Conservation (phyloP, 2,113 vertebrate genomes). For the Syngnathus floridae region DNA sequence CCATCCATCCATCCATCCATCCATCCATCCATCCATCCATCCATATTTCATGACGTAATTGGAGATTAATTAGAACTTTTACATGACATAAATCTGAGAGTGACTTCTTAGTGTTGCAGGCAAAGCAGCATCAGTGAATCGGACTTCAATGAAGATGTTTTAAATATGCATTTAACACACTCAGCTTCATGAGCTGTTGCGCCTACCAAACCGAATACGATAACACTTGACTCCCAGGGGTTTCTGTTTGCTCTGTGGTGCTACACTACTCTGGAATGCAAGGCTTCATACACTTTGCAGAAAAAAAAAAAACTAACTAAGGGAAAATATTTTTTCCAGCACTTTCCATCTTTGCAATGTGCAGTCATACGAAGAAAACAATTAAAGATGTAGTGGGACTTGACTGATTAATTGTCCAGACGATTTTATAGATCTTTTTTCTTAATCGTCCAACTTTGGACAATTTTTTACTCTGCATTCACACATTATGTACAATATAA, state of each 20-base stretch:
- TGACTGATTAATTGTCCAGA: no score
- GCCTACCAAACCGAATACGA: constrained; percentile 27
- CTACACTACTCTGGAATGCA: constrained; percentile 4
- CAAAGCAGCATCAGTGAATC: constrained; percentile 10
- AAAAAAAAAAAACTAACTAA: neutral
- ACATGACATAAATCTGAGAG: constrained; percentile 6
- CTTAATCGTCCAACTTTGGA: no score
- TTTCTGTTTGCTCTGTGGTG: constrained; percentile 24
- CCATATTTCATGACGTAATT: neutral
- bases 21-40: neutral
- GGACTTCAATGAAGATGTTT: constrained; percentile 27
- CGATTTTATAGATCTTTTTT: no score
- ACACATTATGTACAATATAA: no score
- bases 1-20: neutral
- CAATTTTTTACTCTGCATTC: no score
- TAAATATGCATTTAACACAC: constrained; percentile 30
- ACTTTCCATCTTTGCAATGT: constrained; percentile 19
- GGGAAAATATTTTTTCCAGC: constrained; percentile 18
- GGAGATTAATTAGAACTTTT: neutral
- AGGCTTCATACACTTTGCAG: constrained; percentile 19
- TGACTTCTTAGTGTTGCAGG: neutral
- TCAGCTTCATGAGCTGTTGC: constrained; percentile 21
- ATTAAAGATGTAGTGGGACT: no score
- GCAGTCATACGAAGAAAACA: neutral
- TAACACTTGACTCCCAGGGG: constrained; percentile 15